Evolutionary conservation across 2,888 invertebrate species (phyloP).

Genomic region (Drymonia ruficornis): DNA sequence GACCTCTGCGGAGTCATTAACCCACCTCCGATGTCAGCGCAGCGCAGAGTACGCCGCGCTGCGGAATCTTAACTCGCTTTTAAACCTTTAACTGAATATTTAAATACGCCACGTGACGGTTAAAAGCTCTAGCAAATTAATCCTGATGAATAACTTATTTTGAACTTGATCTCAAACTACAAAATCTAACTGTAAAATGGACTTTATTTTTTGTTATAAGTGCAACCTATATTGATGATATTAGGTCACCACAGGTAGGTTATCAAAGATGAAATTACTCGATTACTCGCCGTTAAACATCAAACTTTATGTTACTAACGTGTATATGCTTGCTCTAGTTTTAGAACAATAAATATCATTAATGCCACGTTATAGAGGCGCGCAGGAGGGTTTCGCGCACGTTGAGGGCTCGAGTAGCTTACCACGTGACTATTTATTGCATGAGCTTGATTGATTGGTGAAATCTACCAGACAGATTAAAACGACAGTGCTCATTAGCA

Average conservation of each 20-base stretch:
- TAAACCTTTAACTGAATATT: slow-evolving; percentile 43
- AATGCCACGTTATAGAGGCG: neutral
- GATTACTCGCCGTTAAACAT: no score
- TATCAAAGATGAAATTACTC: no score
- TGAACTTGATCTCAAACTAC: neutral
- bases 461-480: no score
- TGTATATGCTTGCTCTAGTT: no score
- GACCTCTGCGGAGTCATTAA: slow-evolving; percentile 82
- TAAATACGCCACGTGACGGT: slow-evolving; percentile 24
- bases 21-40: slow-evolving; percentile 72
- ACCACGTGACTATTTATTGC: neutral
- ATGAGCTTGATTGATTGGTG: neutral
- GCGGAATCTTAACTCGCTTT: slow-evolving; percentile 56
- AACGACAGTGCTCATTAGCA: no score
- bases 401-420: neutral
- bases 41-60: slow-evolving; percentile 41
- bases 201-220: no score
- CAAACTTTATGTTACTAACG: no score
- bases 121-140: slow-evolving; percentile 15
- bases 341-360: neutral
- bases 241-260: no score
- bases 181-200: no score
- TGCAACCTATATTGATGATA: no score
- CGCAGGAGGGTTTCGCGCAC: neutral
- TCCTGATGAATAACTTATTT: slow-evolving; percentile 4